Percentiles rank a stretch among this genome's conserved stretches.
phyloP scores from a whole-genome alignment of 2,797 vertebrate genomes.

The Hippocampus kuda region DNA sequence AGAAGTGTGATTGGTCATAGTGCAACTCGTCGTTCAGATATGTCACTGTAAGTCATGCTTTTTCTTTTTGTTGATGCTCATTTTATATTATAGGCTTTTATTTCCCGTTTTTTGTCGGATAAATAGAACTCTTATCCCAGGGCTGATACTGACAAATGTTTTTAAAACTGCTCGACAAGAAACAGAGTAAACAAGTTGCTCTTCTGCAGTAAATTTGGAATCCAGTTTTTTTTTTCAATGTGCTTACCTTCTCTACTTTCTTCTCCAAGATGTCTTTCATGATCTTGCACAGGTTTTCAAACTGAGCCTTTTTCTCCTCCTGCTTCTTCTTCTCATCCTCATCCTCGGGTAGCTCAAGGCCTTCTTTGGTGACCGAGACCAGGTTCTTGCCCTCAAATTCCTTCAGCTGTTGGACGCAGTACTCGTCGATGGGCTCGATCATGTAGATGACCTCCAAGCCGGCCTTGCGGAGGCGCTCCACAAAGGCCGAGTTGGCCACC shows the following conservation, averaged over 20 bases:
- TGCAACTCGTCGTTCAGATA: too few species aligned
- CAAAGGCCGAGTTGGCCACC: slow-evolving; percentile 92
- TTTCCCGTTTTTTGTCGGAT: too few species aligned
- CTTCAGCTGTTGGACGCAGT: slow-evolving; percentile 94
- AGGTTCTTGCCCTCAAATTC: slow-evolving; percentile 90
- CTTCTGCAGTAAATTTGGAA: too few species aligned
- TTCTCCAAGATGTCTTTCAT: slow-evolving; percentile 96
- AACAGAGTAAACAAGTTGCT: too few species aligned
- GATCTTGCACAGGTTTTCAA: slow-evolving; percentile 88
- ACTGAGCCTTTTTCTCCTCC: slow-evolving; percentile 84
- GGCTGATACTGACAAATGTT: too few species aligned
- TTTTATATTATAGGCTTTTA: too few species aligned
- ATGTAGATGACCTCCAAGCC: slow-evolving; percentile 95
- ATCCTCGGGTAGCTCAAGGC: slow-evolving; percentile 87
- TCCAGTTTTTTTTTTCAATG: background rate
- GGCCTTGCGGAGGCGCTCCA: slow-evolving; percentile 88
- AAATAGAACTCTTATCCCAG: too few species aligned
- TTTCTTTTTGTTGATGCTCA: too few species aligned
- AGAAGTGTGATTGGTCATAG: too few species aligned
- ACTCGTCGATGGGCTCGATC: slow-evolving; percentile 96
- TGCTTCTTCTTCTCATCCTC: slow-evolving; percentile 90
- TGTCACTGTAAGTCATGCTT: too few species aligned
- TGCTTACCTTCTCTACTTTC: slow-evolving; percentile 87
- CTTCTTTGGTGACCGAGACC: slow-evolving; percentile 91
- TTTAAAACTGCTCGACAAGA: too few species aligned